Conservation (phyloP, 2,888 invertebrate genomes). For the Netelia inedita region DNA sequence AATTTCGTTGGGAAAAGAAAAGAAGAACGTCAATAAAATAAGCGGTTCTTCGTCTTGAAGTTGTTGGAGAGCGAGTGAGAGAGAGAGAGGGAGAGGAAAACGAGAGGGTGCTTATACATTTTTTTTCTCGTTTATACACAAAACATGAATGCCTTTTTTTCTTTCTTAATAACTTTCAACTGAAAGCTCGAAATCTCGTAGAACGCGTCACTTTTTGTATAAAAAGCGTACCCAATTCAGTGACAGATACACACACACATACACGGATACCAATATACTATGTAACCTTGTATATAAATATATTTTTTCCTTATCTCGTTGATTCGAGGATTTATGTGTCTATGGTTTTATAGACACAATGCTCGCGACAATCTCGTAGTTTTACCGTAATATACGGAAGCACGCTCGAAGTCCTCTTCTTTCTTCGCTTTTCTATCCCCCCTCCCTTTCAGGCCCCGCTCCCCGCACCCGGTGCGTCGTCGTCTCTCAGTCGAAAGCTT, state of each 20-base stretch:
- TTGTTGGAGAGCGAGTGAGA: slow-evolving; percentile 28
- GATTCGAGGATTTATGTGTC: slow-evolving; percentile 54
- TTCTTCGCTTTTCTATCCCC: slow-evolving; percentile 64
- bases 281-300: background rate
- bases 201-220: background rate
- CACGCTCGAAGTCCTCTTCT: slow-evolving; percentile 48
- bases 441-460: slow-evolving; percentile 4
- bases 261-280: background rate
- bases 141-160: slow-evolving; percentile 41
- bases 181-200: slow-evolving; percentile 32
- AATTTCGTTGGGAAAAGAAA: slow-evolving; percentile 66
- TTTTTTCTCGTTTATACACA: slow-evolving; percentile 26
- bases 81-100: slow-evolving; percentile 28
- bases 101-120: slow-evolving; percentile 31
- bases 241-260: background rate
- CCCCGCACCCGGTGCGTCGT: slow-evolving; percentile 19
- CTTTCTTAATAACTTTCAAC: slow-evolving; percentile 34
- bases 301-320: slow-evolving; percentile 32
- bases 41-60: slow-evolving; percentile 42
- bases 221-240: background rate
- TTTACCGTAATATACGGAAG: slow-evolving; percentile 59
- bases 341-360: slow-evolving; percentile 38
- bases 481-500: slow-evolving; percentile 53
- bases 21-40: slow-evolving; percentile 66
- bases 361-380: slow-evolving; percentile 49